Conservation (phyloP, 2,888 invertebrate genomes). For the Melinaea marsaeus region DNA sequence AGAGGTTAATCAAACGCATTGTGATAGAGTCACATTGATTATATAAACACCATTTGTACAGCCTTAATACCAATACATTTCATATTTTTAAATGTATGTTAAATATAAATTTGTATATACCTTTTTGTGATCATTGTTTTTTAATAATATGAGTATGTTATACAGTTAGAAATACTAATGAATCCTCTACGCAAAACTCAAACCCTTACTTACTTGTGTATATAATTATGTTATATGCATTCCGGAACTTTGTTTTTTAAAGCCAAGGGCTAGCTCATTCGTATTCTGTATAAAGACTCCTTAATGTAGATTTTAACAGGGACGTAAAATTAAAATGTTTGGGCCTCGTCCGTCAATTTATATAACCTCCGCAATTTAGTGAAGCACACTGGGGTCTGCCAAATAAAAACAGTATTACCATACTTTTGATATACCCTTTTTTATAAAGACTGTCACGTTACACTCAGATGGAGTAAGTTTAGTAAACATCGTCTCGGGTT, state of each 20-base stretch:
- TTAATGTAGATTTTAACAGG: conserved; percentile 4
- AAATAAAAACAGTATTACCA: conserved; percentile 24
- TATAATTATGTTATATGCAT: no score
- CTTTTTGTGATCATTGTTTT: no score
- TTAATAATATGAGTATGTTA: no score
- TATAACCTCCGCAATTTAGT: conserved; percentile 9
- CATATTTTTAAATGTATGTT: no score
- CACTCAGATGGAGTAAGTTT: conserved; percentile 16
- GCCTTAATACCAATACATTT: no score
- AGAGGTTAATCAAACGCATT: no score
- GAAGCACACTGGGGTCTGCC: conserved; percentile 6
- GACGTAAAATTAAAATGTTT: conserved; percentile 4
- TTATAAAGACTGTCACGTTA: conserved; percentile 11
- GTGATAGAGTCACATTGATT: no score
- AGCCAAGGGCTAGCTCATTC: neutral
- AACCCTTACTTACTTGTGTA: no score
- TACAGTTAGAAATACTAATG: no score
- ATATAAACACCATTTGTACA: no score
- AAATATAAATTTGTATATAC: no score
- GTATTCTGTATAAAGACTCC: conserved; percentile 1
- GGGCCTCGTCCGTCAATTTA: conserved; percentile 6
- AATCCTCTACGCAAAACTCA: no score
- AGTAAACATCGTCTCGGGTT: conserved; percentile 41
- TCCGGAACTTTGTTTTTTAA: neutral
- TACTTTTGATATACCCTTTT: conserved; percentile 30